phyloP scores from a whole-genome alignment of 1,140 invertebrate genomes.

The Tyrophagus putrescentiae region DNA sequence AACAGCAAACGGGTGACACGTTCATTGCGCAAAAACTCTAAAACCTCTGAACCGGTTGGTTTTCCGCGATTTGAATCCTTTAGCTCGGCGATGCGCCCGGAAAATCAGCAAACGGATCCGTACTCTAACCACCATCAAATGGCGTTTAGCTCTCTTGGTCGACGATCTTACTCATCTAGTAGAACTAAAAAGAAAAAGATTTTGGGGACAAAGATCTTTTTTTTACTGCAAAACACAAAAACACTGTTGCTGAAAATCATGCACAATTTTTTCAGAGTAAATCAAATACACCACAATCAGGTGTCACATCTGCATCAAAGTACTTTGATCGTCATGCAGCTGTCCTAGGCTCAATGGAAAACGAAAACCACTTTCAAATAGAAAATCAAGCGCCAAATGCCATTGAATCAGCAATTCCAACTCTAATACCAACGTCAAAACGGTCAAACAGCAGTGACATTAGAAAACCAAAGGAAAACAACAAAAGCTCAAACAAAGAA shows the following conservation, averaged over 20 bases:
- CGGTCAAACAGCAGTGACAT: background rate
- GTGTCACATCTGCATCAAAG: background rate
- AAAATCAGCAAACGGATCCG: background rate
- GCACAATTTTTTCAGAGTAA: constrained; percentile 5
- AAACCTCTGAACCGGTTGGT: no score
- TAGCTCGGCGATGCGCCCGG: background rate
- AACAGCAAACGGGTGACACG: background rate
- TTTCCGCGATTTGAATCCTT: background rate
- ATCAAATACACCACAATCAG: background rate
- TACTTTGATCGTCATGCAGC: constrained; percentile 11
- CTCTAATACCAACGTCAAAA: background rate
- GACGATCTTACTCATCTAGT: background rate
- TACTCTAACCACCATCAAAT: constrained; percentile 1
- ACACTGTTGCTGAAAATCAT: background rate
- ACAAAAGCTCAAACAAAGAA: background rate
- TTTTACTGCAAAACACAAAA: constrained; percentile 1
- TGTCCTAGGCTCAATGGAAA: background rate
- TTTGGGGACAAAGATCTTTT: constrained; percentile 6
- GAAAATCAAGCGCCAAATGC: background rate
- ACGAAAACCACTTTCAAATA: no score
- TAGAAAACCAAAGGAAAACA: background rate
- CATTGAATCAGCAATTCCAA: background rate
- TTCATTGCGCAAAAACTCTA: no score
- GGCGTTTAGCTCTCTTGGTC: background rate
- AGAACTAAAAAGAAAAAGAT: background rate